Conservation (phyloP, 2,888 invertebrate genomes). For the Temnothorax rugatulus region DNA sequence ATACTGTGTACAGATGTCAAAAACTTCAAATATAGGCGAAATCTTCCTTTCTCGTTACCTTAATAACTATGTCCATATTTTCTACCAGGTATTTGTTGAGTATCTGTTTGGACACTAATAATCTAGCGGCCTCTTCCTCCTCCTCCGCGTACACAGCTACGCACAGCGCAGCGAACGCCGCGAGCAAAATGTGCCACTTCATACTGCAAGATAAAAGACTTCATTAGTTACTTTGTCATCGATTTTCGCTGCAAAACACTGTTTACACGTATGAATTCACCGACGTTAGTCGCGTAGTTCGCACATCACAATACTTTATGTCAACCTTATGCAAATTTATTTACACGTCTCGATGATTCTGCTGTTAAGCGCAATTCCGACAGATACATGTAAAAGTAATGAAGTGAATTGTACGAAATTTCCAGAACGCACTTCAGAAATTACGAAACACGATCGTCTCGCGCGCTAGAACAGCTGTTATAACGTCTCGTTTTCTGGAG, state of each 20-base stretch:
- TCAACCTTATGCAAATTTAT: constrained; percentile 16
- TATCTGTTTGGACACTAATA: constrained; percentile 97
- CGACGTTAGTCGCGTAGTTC: not conserved
- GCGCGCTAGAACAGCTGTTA: not conserved
- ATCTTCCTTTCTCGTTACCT: constrained; percentile 85
- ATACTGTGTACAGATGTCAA: not conserved
- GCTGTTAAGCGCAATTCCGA: not conserved
- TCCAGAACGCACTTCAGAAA: not conserved
- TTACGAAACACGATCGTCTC: not conserved
- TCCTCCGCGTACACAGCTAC: constrained; percentile 87
- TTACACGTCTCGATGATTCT: not conserved
- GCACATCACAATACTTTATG: constrained; percentile 10
- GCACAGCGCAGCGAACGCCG: constrained; percentile 86
- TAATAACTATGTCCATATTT: constrained; percentile 97
- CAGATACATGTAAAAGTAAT: not conserved
- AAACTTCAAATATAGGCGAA: not conserved
- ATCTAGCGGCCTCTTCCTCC: constrained; percentile 92
- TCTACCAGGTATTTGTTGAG: constrained; percentile 98
- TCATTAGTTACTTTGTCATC: not conserved
- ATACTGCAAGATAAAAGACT: constrained; percentile 71
- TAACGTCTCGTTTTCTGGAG: not conserved
- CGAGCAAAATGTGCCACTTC: constrained; percentile 85
- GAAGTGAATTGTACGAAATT: not conserved
- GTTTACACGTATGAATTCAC: not conserved
- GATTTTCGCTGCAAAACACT: not conserved